Percentiles rank a stretch among this genome's conserved stretches.
Evolutionary conservation across 2,888 invertebrate species (phyloP).

Genomic region (Phrixothrix hirtus): DNA sequence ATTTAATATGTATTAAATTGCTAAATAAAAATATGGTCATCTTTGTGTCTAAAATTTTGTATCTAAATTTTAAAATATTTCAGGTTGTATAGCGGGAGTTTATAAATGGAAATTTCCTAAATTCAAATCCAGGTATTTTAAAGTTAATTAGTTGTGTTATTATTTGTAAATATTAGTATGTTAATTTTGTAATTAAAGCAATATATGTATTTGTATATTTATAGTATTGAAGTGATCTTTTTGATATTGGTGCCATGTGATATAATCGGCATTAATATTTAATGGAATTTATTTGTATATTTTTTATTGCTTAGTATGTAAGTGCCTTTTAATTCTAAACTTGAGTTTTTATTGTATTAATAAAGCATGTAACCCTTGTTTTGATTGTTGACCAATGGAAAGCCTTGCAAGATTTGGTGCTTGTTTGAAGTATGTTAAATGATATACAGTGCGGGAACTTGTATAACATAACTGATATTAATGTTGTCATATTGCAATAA

Average conservation of each 20-base stretch:
- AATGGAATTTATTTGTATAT: conserved; percentile 42
- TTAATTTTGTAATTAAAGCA: conserved; percentile 24
- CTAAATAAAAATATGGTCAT: too few species aligned
- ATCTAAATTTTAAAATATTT: conserved; percentile 6
- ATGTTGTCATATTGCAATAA: conserved; percentile 41
- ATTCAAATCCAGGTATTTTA: conserved; percentile 20
- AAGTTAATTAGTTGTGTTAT: conserved; percentile 18
- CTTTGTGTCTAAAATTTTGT: too few species aligned
- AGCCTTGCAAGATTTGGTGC: conserved; percentile 38
- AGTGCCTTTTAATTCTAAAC: conserved; percentile 47
- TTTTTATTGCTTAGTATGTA: conserved; percentile 38
- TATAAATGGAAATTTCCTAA: conserved; percentile 19
- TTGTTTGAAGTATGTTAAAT: conserved; percentile 30
- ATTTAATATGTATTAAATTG: too few species aligned
- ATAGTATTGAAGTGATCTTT: conserved; percentile 29
- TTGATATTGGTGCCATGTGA: conserved; percentile 49
- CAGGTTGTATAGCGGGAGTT: conserved; percentile 14
- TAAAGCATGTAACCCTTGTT: conserved; percentile 29
- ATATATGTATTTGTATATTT: conserved; percentile 21
- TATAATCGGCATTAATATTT: conserved; percentile 47
- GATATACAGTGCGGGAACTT: conserved; percentile 34
- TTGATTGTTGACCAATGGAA: conserved; percentile 32
- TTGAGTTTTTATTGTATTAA: conserved; percentile 32
- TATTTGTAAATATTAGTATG: conserved; percentile 23
- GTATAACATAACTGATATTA: conserved; percentile 38